Evolutionary conservation across 2,113 vertebrate species (phyloP), one percentile per base, ranked within the genome.

Genomic region (Psephotus haematonotus): DNA sequence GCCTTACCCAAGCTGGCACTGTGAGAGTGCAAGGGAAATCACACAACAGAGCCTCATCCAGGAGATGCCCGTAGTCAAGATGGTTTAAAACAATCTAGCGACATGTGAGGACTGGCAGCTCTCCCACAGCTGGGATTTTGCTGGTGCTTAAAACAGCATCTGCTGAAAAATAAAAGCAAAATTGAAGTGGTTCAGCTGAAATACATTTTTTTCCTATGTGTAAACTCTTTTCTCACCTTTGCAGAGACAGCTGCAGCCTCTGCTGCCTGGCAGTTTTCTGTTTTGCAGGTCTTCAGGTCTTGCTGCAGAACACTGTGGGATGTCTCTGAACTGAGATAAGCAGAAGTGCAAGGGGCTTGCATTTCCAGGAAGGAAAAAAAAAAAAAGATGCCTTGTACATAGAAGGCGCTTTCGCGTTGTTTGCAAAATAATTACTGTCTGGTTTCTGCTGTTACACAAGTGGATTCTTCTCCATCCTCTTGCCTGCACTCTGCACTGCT

Each of bases 141-240:
- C 67, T 76, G n/a, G 57, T 52, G 62, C 57, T 91, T 75, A 29
- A 79, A 87, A 39, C 35, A 16, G 18, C 33, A 68, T 53, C 55
- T 89, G 65, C 50, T 89, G 25, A 75, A 49, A 94, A 78, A 41
- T 37, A 59, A 84, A 82, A 84, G 23, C 55, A 77, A 71, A 78
- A 93, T 55, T 70, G 74, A 93, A 79, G 43, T 1, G 0, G 4
- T 68, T 87, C 50, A 64, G 65, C 28, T 87, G 81, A 91, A 90
- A 27, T 35, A 72, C 18, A 18, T 13, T 76, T 85, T 76, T 67
- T 68, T 63, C 37, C 35, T 33, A 37, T 49, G 24, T 57, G 28
- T 24, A 50, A 90, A 82, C 31, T 46, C 24, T 71, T 67, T 71
- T 55, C 74, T 78, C 47, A 91, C 82, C 53, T 89, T 64, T 3